These are phyloP conservation scores for Climacteris rufus DNA, from an alignment of 2,113 vertebrate species.

Conservation along the genomic window DNA sequence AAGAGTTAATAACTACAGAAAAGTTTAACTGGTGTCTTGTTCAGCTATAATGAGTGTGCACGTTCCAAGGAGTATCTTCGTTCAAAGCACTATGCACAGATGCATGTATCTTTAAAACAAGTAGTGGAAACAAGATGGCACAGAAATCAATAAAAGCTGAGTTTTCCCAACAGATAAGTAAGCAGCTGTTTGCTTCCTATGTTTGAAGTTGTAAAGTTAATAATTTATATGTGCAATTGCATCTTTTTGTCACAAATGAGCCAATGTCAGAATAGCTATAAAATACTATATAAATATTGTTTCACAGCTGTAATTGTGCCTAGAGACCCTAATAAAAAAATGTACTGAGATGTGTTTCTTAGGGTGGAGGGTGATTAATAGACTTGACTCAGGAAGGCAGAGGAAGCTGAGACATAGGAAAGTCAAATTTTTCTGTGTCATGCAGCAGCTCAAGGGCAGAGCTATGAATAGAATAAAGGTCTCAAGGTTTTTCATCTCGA, in stretches of 20 bases:
- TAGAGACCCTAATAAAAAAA: background rate
- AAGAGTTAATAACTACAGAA: background rate
- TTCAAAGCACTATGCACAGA: background rate
- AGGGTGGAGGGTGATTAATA: background rate
- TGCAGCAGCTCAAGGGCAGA: background rate
- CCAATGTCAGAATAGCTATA: background rate
- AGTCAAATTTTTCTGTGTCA: background rate
- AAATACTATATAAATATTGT: background rate
- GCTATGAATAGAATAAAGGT: slow-evolving; percentile 18
- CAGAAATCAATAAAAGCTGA: background rate
- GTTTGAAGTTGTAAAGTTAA: background rate
- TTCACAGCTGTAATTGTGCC: background rate
- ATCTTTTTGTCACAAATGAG: background rate
- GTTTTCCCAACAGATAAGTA: background rate
- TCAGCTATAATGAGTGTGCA: background rate
- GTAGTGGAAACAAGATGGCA: background rate
- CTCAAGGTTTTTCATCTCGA: background rate
- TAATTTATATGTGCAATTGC: background rate
- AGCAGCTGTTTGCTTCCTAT: background rate
- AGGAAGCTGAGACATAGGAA: background rate
- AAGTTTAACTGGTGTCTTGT: background rate
- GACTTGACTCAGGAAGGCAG: background rate
- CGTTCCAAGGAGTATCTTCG: background rate
- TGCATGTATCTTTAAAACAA: background rate
- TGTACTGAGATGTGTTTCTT: background rate